Conservation (phyloP, 2,888 invertebrate species). For the Pterostichus niger region DNA sequence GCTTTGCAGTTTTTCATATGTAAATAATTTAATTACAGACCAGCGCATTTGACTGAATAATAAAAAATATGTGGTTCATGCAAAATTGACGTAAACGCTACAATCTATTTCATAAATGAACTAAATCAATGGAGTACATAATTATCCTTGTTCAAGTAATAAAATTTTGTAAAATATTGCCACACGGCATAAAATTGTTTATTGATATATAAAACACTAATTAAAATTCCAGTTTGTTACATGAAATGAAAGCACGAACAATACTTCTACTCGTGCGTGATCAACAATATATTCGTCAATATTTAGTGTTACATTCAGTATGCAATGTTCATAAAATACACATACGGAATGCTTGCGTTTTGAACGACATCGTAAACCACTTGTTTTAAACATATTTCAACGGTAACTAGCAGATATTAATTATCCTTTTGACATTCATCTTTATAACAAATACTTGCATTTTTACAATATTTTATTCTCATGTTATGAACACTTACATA, state of each 20-base stretch:
- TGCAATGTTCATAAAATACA: conserved; percentile 20
- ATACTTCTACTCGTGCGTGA: conserved; percentile 37
- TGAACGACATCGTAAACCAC: conserved; percentile 23
- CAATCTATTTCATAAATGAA: conserved; percentile 22
- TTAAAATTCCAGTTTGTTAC: conserved; percentile 54
- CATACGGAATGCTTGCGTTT: background rate
- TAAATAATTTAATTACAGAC: conserved; percentile 51
- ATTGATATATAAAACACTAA: conserved; percentile 54
- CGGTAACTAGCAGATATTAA: background rate
- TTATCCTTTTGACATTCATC: background rate
- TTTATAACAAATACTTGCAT: too few species aligned
- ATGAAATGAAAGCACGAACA: conserved; percentile 40
- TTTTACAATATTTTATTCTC: too few species aligned
- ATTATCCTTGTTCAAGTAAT: conserved; percentile 43
- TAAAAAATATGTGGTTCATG: conserved; percentile 24
- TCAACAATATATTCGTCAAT: conserved; percentile 37
- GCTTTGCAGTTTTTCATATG: background rate
- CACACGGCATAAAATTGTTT: conserved; percentile 50
- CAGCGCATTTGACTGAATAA: conserved; percentile 19
- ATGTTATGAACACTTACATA: too few species aligned
- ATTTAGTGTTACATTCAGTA: conserved; percentile 47
- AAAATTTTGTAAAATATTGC: conserved; percentile 55
- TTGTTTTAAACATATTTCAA: conserved; percentile 48
- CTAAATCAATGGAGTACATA: conserved; percentile 33
- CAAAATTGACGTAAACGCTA: conserved; percentile 18